Evolutionary conservation across 2,797 vertebrate species (phyloP), one percentile per base, ranked within the genome.

Genomic region (Lophotriccus pileatus): DNA sequence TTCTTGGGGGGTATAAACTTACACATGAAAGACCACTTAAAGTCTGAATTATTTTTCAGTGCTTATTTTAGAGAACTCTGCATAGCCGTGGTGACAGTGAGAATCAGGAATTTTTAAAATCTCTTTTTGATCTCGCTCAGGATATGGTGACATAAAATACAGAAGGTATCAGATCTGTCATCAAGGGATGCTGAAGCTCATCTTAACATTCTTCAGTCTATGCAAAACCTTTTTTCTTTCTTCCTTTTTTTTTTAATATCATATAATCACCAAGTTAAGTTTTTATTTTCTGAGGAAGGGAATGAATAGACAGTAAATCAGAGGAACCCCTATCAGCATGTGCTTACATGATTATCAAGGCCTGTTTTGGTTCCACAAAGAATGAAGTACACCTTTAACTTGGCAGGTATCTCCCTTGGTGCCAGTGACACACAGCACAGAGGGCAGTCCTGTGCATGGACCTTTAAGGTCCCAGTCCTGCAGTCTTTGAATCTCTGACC

Each of bases 401-500:
- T 49, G 22, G 14, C 46, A 56, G 64, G n/a, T 73, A 27, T 28
- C 20, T 82, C 37, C 50, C 28, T 34, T 17, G 32, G 23, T 70
- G 72, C n/a, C 60, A 37, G 37, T 0, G 0, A 47, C 49, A 66
- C 2, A 10, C 72, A 76, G 52, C 39, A 32, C 52, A 22, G 1
- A 0, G 34, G 25, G 41, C 78, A 68, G 30, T n/a, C 62, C 80
- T 78, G 49, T 22, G 49, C 41, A 19, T 46, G 70, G 86, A 83
- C 60, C 85, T 80, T 83, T 72, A 69, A 67, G 44, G 66, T 79
- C 47, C 36, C 75, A 85, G 1, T 49, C 52, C 72, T 43, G 46
- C 62, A 64, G 50, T 14, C 82, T 89, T 46, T 85, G 83, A 89
- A 56, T 85, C 93, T 87, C 93, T 94, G 94, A 93, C 93, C 91